phyloP scores from a whole-genome alignment of 2,113 vertebrate genomes.

The Malaclemys terrapin region DNA sequence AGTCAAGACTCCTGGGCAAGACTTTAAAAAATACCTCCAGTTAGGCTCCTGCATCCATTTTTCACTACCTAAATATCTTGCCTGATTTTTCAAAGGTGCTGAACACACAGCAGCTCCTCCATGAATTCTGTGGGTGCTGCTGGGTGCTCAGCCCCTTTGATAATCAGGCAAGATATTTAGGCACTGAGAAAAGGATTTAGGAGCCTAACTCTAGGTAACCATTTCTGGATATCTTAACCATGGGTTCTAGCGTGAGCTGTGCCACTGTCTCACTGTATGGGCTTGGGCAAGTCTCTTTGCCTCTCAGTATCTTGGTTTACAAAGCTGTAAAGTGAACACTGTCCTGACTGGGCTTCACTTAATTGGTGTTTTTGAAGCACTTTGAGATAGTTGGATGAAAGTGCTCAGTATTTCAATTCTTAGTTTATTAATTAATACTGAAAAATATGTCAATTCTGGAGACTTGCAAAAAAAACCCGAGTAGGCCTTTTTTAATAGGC shows the following conservation, averaged over 20 bases:
- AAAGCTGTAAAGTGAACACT: neutral
- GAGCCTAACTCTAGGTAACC: neutral
- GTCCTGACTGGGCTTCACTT: neutral
- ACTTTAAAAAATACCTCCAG: neutral
- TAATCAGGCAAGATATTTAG: neutral
- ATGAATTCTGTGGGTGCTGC: neutral
- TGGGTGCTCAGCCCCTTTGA: neutral
- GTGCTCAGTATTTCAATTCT: neutral
- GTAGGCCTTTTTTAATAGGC: neutral
- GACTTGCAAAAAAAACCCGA: neutral
- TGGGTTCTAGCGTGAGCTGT: neutral
- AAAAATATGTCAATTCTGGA: neutral
- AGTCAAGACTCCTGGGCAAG: neutral
- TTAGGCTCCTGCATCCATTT: neutral
- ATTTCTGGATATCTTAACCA: neutral
- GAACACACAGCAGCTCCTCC: neutral
- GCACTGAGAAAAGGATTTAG: neutral
- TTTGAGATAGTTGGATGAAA: neutral
- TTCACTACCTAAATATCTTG: neutral
- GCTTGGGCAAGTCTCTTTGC: neutral
- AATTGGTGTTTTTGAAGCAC: neutral
- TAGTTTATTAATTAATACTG: neutral
- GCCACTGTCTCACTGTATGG: neutral
- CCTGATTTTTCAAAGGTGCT: neutral
- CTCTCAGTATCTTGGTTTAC: neutral